Percentiles rank a stretch among this genome's conserved stretches.
Conservation (phyloP, 2,797 vertebrate genomes). For the Mormyrops attenuatus region DNA sequence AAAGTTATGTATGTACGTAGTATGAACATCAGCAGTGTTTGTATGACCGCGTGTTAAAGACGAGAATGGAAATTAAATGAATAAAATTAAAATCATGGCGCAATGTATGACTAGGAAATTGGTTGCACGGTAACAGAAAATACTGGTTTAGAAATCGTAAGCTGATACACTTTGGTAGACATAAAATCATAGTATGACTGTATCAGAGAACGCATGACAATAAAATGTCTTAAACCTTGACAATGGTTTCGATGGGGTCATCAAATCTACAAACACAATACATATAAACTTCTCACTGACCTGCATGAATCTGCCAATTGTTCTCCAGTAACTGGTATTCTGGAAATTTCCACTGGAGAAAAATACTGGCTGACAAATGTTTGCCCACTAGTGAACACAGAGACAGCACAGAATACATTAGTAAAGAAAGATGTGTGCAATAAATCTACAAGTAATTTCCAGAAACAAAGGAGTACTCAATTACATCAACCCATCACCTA, state of each 20-base stretch:
- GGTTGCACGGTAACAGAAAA: background rate
- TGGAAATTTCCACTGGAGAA: conserved; percentile 49
- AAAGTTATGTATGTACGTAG: too few species aligned
- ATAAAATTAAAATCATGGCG: background rate
- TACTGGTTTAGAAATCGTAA: background rate
- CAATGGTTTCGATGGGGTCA: background rate
- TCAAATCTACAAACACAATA: background rate
- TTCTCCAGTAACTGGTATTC: conserved; percentile 40
- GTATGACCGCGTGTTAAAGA: too few species aligned
- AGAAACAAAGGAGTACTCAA: background rate
- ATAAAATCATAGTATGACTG: background rate
- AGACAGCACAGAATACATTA: conserved; percentile 26
- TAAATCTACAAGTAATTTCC: background rate
- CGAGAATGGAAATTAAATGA: too few species aligned
- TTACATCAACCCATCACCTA: background rate
- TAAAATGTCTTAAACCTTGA: background rate
- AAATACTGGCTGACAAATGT: conserved; percentile 53
- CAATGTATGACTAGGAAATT: background rate
- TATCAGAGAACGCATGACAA: background rate
- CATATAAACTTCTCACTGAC: conserved; percentile 40
- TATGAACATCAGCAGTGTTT: too few species aligned
- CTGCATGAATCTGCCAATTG: conserved; percentile 39
- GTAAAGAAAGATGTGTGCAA: conserved; percentile 18
- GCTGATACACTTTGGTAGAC: background rate
- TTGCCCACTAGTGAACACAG: conserved; percentile 41